Evolutionary conservation across 1,140 invertebrate genomes (phyloP), one percentile per base, ranked within the genome.

Genomic region (Diprion similis): DNA sequence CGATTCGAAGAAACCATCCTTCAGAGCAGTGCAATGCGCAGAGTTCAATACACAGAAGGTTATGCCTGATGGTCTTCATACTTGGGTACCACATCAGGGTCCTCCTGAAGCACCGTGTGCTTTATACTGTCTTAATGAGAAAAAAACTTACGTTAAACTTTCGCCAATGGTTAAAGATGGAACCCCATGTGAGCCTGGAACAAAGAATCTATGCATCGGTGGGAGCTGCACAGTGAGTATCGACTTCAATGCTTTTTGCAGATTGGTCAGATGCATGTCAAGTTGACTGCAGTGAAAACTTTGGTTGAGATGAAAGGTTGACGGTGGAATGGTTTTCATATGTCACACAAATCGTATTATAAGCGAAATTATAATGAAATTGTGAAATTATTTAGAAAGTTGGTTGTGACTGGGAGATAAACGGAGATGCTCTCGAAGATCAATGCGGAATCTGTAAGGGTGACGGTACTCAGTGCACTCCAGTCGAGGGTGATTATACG

Each of bases 401-500:
- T 17, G 91, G 92, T 1, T 94, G 93, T 86, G 93, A 94, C 82
- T 92, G 90, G 88, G 79, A 85, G 8, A 82, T 94, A 10, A 91
- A 92, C 78, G 93, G 92, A 1, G 84, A 89, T 59, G 92, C 92
- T 0, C 86, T 90, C 37, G 91, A 93, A 75, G 93, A 94, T 81
- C 82, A 89, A 10, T 94, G 93, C 80, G 93, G 93, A 0, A 83
- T 93, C 3, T 94, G 93, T 81, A 91, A 92, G 78, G 93, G 93
- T 3, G 92, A 93, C 79, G 92, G 92, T 0, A 91, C 90, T 0
- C 89, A 90, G 24, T 94, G 93, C 77, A 89, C 79, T 66, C 73
- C 81, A 13, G 76, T 89, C 7, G 79, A 89, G 46, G 85, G 87
- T 18, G 75, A 80, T 46, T 90, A 80, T 48, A 84, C 77, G 15